Base-by-base conservation (phyloP, 2,113 vertebrate species). In the Oxygymnocypris stewartii region DNA sequence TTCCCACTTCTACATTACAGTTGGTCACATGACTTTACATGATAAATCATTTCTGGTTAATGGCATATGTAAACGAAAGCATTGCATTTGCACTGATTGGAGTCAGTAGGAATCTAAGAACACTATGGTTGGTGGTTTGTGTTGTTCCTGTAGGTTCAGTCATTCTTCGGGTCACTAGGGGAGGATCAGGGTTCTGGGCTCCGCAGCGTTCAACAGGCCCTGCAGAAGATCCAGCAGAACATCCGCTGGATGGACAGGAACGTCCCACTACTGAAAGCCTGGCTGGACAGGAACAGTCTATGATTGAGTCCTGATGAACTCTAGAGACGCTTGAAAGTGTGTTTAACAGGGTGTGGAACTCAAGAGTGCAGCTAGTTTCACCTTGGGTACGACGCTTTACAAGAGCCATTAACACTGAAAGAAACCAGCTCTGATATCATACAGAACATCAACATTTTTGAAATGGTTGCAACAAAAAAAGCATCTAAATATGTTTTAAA, bases 221-320 rank as follows among this genome's bases (percentile, higher is more conserved):
- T 95, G 9, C 96, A 98, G 91, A 96, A 91, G 42, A 96, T 97
- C 3, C 93, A 96, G 84, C 96, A 97, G 77, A 98, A 97, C 78
- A 96, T 97, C 84, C 92, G 92, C 1, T 97, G 97, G 97, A 96
- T 95, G 95, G 95, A 97, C 35, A 90, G 86, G 40, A 96, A 98
- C 90, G 87, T 95, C 35, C 94, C 96, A 42, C 89, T 95, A 77
- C 92, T 98, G 75, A 92, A 92, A 92, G 75, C 76, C 4, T 97
- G 96, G 97, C 88, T 97, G 80, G 86, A 93, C 87, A 90, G 82
- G 69, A 91, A 12, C 82, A 71, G 75, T 16, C 1, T 14, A 35
- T 42, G 65, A 84, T 18, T 23, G 71, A 74, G 71, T 59, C 14
- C 47, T 25, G 7, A 40, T 7, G 4, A 61, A 73, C 63, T 47